A percentile compares a stretch with the other conserved stretches of the same genome.
phyloP scores from a whole-genome alignment of 2,113 vertebrate genomes.

The Sinocyclocheilus anophthalmus region DNA sequence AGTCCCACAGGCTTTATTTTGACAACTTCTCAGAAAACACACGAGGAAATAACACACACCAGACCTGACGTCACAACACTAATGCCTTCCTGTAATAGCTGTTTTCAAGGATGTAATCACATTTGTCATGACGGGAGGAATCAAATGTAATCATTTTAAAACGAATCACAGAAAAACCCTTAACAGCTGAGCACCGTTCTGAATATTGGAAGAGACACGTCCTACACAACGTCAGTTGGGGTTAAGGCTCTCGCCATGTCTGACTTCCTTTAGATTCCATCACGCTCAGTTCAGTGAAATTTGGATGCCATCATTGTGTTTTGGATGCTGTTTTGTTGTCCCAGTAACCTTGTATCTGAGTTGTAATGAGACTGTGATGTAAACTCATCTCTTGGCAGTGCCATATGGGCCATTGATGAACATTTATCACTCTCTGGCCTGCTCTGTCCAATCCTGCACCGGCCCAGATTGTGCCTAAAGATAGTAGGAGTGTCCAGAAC shows the following conservation, averaged over 20 bases:
- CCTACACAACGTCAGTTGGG: not conserved
- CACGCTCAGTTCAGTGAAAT: slow-evolving; percentile 11
- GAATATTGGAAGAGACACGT: not conserved
- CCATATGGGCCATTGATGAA: slow-evolving; percentile 29
- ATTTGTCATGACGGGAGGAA: not conserved
- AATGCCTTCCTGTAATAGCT: not conserved
- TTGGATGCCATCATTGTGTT: not conserved
- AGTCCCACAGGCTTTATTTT: not conserved
- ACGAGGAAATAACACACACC: not conserved
- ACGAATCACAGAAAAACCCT: not conserved
- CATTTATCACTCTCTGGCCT: slow-evolving; percentile 38
- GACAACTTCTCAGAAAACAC: not conserved
- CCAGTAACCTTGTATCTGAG: slow-evolving; percentile 38
- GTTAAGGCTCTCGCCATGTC: not conserved
- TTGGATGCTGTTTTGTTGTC: slow-evolving; percentile 35
- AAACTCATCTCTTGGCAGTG: slow-evolving; percentile 40
- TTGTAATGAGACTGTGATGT: slow-evolving; percentile 44
- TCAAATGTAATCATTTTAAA: not conserved
- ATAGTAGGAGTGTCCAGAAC: slow-evolving; percentile 35
- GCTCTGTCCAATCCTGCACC: not conserved
- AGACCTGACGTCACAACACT: not conserved
- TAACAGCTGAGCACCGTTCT: slow-evolving; percentile 5
- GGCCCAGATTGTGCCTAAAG: slow-evolving; percentile 46
- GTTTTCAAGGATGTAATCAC: not conserved
- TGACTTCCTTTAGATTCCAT: slow-evolving; percentile 10